phyloP scores from a whole-genome alignment of 1,140 invertebrate genomes.

The Zaprionus lachaisei region DNA sequence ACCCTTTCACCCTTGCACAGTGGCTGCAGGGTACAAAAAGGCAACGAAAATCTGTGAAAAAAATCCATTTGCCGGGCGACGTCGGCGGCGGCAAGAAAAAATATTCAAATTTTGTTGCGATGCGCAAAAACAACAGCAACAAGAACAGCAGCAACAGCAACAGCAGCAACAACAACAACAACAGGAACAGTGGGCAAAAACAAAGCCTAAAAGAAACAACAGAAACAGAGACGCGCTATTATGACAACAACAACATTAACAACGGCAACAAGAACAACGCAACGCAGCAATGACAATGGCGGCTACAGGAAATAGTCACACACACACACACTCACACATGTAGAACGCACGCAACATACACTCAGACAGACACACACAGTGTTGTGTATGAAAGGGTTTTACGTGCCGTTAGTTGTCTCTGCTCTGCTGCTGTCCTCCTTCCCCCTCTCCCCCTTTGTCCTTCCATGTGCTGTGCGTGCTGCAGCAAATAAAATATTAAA shows the following conservation, averaged over 20 bases:
- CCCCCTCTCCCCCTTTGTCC: slow-evolving; percentile 2
- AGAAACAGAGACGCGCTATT: slow-evolving; percentile 52
- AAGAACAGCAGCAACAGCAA: slow-evolving; percentile 38
- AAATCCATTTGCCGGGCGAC: slow-evolving; percentile 74
- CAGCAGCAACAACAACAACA: slow-evolving; percentile 47
- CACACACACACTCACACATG: slow-evolving; percentile 57
- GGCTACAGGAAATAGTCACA: slow-evolving; percentile 78
- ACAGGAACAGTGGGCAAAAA: slow-evolving; percentile 62
- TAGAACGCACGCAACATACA: slow-evolving; percentile 47
- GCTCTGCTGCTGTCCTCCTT: slow-evolving; percentile 1
- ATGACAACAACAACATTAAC: slow-evolving; percentile 40
- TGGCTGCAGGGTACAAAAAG: slow-evolving; percentile 10
- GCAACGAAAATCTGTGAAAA: slow-evolving; percentile 80
- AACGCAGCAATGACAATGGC: slow-evolving; percentile 69
- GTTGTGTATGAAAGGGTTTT: slow-evolving; percentile 66
- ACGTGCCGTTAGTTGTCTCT: slow-evolving; percentile 71
- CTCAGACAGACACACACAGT: slow-evolving; percentile 34
- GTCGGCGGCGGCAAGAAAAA: slow-evolving; percentile 48
- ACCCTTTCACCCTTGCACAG: background rate
- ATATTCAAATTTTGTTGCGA: slow-evolving; percentile 82
- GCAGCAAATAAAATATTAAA: slow-evolving; percentile 83
- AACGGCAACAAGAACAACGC: slow-evolving; percentile 42
- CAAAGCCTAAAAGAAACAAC: slow-evolving; percentile 72
- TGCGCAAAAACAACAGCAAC: slow-evolving; percentile 74
- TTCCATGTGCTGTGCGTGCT: slow-evolving; percentile 67